phyloP scores from a whole-genome alignment of 2,113 vertebrate genomes.

The Siniperca chuatsi region DNA sequence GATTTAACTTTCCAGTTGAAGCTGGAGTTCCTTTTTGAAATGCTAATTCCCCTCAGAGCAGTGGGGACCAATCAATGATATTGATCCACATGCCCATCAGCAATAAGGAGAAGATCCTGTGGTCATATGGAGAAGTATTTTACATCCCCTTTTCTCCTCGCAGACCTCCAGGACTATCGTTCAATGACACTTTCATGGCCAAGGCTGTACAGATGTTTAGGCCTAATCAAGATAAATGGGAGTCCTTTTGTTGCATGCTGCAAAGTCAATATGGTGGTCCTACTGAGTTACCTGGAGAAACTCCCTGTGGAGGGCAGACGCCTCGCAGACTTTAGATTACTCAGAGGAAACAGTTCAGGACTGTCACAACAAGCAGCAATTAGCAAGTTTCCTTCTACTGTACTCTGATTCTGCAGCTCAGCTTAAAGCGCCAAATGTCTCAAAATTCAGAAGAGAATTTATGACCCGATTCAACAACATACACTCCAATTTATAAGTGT shows the following conservation, averaged over 20 bases:
- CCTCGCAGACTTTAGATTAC: conserved; percentile 43
- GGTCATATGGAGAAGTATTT: conserved; percentile 25
- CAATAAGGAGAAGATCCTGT: conserved; percentile 21
- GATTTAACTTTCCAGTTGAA: conserved; percentile 17
- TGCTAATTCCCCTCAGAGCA: conserved; percentile 55
- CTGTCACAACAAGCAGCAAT: conserved; percentile 35
- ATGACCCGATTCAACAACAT: not conserved
- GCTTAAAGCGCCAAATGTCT: conserved; percentile 6
- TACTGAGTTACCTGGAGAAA: conserved; percentile 42
- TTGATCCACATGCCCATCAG: conserved; percentile 53
- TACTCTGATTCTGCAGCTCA: conserved; percentile 22
- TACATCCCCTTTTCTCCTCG: not conserved
- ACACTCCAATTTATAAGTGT: not conserved
- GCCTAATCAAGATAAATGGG: conserved; percentile 67
- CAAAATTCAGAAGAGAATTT: not conserved
- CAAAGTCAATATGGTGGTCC: conserved; percentile 48
- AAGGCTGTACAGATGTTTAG: conserved; percentile 41
- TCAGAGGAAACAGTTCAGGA: conserved; percentile 28
- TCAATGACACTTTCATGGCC: conserved; percentile 34
- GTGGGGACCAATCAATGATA: conserved; percentile 47
- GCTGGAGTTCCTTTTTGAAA: conserved; percentile 50
- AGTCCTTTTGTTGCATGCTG: conserved; percentile 20
- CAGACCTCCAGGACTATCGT: not conserved
- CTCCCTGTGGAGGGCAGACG: conserved; percentile 34
- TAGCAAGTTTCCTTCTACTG: conserved; percentile 18